Percentiles rank a stretch among this genome's conserved stretches.
Evolutionary conservation across 2,888 invertebrate genomes (phyloP).

Genomic region (Sarcophaga carnaria): DNA sequence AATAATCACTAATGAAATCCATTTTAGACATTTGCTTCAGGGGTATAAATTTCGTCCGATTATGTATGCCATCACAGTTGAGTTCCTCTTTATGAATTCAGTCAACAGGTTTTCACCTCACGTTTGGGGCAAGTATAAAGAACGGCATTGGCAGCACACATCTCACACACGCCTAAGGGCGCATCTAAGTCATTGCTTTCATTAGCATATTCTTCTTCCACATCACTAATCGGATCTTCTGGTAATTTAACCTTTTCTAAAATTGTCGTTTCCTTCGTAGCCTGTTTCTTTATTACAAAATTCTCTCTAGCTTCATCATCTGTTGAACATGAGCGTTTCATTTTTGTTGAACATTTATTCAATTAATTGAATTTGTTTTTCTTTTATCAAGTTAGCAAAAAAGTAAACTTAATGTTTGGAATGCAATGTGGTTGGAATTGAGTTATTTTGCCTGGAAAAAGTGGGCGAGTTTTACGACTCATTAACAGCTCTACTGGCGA

Average conservation of each 20-base stretch:
- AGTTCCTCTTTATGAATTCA: constrained; percentile 91
- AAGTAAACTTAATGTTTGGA: neutral
- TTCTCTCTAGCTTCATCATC: constrained; percentile 10
- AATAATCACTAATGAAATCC: constrained; percentile 91
- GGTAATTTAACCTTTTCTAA: neutral
- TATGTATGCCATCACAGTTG: constrained; percentile 90
- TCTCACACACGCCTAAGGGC: constrained; percentile 89
- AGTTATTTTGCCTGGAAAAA: too few relatives aligned
- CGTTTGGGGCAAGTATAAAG: constrained; percentile 96
- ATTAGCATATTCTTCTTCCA: constrained; percentile 20
- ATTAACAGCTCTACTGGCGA: too few relatives aligned
- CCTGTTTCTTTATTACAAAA: constrained; percentile 5
- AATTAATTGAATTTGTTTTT: too few relatives aligned
- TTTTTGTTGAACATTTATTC: constrained; percentile 8
- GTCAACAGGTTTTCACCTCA: constrained; percentile 91
- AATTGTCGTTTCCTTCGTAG: neutral
- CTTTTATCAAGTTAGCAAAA: neutral
- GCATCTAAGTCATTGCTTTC: neutral
- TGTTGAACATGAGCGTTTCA: constrained; percentile 51
- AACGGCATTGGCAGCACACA: constrained; percentile 86
- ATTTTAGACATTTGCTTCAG: constrained; percentile 89
- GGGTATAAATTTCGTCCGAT: constrained; percentile 90
- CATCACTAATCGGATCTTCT: constrained; percentile 38
- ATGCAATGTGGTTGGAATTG: too few relatives aligned
- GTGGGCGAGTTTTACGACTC: too few relatives aligned